Conservation (phyloP, 1,140 invertebrate species). For the Atta texana region DNA sequence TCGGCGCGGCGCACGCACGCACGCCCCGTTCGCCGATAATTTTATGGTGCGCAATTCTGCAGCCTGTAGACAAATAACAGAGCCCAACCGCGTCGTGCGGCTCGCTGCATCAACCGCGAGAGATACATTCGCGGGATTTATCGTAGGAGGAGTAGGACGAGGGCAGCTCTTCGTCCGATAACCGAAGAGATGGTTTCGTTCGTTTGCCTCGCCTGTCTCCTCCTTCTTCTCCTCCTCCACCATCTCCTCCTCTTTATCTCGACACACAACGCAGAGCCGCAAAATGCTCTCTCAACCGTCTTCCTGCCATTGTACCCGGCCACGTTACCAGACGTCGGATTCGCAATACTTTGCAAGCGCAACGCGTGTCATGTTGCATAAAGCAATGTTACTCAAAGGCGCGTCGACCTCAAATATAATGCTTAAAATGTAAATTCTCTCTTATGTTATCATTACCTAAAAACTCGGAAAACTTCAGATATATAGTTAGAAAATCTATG, state of each 20-base stretch:
- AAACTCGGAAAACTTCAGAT: not conserved
- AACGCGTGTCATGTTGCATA: slow-evolving; percentile 59
- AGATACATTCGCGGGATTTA: slow-evolving; percentile 46
- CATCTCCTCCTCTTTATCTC: not conserved
- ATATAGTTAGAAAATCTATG: no score
- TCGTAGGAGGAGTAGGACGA: slow-evolving; percentile 61
- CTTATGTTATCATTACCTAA: not conserved
- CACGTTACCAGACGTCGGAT: slow-evolving; percentile 44
- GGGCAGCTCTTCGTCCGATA: slow-evolving; percentile 50
- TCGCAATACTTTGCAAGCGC: slow-evolving; percentile 48
- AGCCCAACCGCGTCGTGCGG: slow-evolving; percentile 49
- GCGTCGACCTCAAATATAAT: slow-evolving; percentile 22
- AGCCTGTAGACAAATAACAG: slow-evolving; percentile 71
- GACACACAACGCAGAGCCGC: slow-evolving; percentile 43
- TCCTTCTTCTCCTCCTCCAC: not conserved
- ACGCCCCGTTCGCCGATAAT: slow-evolving; percentile 66
- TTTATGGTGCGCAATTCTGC: slow-evolving; percentile 69
- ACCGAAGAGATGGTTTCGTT: slow-evolving; percentile 60
- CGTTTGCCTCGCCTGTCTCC: slow-evolving; percentile 29
- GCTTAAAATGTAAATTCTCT: not conserved
- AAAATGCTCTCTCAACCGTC: slow-evolving; percentile 64
- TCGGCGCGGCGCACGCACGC: slow-evolving; percentile 49
- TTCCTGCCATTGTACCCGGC: slow-evolving; percentile 60
- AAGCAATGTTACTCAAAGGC: slow-evolving; percentile 55
- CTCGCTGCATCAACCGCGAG: slow-evolving; percentile 26